Conservation (phyloP, 2,113 vertebrate species). For the Orthochromis malagaraziensis region DNA sequence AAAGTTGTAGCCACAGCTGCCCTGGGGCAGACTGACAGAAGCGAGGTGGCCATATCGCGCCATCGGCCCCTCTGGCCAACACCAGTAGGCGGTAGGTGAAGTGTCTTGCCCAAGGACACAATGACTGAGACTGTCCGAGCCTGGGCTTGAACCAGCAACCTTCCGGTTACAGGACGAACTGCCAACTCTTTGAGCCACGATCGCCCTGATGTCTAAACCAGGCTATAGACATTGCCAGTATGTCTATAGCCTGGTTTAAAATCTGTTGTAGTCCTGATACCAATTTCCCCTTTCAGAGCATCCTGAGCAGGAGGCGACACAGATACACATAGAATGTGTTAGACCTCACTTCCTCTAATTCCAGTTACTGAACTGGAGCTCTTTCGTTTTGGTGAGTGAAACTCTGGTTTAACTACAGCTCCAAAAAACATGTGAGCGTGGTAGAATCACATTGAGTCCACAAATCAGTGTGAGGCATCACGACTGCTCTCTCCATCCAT, state of each 20-base stretch:
- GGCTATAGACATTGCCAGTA: neutral
- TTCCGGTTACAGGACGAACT: accelerated
- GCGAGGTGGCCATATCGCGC: accelerated
- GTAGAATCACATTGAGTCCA: neutral
- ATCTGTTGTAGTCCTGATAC: neutral
- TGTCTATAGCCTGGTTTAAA: neutral
- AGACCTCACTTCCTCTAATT: neutral
- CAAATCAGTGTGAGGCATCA: neutral
- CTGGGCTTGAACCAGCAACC: neutral
- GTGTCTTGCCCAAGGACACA: neutral
- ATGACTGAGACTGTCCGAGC: accelerated
- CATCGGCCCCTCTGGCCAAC: accelerated
- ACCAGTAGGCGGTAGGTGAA: neutral
- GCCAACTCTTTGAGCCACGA: accelerated
- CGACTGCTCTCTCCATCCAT: neutral
- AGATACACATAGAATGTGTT: neutral
- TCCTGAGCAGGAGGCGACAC: neutral
- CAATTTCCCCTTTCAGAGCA: neutral
- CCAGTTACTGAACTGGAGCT: neutral
- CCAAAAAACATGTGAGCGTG: neutral
- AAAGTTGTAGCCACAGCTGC: neutral
- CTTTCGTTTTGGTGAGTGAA: neutral
- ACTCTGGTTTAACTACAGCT: neutral
- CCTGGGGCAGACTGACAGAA: neutral
- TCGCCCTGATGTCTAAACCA: accelerated